These are phyloP conservation scores for Aulostomus chinensis DNA, from an alignment of 2,797 vertebrate species.

Conservation along the genomic window DNA sequence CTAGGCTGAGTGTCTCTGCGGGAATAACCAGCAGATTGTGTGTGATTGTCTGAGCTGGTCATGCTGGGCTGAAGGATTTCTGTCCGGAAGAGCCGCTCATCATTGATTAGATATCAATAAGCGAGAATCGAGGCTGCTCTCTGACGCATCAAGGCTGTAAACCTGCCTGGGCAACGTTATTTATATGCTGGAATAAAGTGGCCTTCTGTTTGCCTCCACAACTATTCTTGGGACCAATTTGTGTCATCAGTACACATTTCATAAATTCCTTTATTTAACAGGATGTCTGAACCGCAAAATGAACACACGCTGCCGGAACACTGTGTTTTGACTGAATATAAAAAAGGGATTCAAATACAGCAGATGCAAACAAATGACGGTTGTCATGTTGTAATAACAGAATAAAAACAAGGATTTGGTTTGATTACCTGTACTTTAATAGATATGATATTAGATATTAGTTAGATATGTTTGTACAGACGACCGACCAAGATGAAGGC, in stretches of 20 bases:
- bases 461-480: no score
- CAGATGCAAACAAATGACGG: no score
- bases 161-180: constrained; percentile 2
- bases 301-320: background rate
- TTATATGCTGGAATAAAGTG: constrained; percentile 23
- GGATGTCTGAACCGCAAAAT: background rate
- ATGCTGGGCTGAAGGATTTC: constrained; percentile 26
- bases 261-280: background rate
- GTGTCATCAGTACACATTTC: constrained; percentile 1
- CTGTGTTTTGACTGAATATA: no score
- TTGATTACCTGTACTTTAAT: no score
- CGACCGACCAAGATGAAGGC: no score
- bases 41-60: constrained; percentile 13
- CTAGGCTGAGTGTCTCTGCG: no score
- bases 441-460: no score
- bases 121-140: constrained; percentile 24
- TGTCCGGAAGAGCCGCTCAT: constrained; percentile 15
- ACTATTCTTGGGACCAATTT: constrained; percentile 13
- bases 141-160: constrained; percentile 25
- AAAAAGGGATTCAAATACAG: no score
- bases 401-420: no score
- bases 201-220: constrained; percentile 4
- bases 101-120: constrained; percentile 25
- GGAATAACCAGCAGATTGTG: constrained; percentile 2
- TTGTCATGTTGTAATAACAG: no score